Base-by-base conservation (phyloP, 30 jellyfish, hydroid and myxozoan genomes). In the Turritopsis dohrnii region DNA sequence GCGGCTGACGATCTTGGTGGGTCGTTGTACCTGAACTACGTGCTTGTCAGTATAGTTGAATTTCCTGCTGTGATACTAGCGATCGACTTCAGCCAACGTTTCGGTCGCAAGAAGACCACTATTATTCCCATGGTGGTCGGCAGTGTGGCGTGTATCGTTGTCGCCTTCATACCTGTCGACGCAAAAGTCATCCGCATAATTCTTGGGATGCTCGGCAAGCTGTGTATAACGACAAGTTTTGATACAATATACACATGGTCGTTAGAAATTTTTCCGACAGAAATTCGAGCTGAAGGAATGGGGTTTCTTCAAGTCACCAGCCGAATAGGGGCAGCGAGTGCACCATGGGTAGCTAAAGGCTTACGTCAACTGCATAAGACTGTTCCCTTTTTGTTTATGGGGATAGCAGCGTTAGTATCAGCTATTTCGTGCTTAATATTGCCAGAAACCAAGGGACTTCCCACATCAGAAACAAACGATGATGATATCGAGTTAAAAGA, bases 1-100 rank as follows among this genome's bases (percentile, higher is more conserved):
- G 97, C 97, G 54, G 97, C 97, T 3, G 95, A 90, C 60, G 97
- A 90, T 60, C 31, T 90, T 30, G 97, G 97, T 26, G 97, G 97
- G 18, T 22, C 81, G 83, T 82, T 88, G 83, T 81, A 81, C 89
- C 65, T 88, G 1, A 76, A 90, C 73, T 90, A 90, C 80, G 87
- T 90, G 18, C 79, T 90, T 82, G 53, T 89, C 1, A 85, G 95
- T 69, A 72, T 85, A 27, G 91, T 90, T 22, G 97, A 90, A 54
- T 85, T 90, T 31, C 97, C 97, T 18, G 97, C 97, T 0, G 95
- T 83, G 19, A 71, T 85, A 13, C 16, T 82, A 26, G 95, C 95
- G 9, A 90, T 90, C n/a, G 80, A 83, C 60, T 71, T 85, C 20
- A 85, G 97, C 23, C 66, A 89, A 71, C 85, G 95, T 71, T 65